Evolutionary conservation across 2,113 vertebrate species (phyloP), one percentile per base, ranked within the genome.

Genomic region (Sphaerodactylus townsendi): DNA sequence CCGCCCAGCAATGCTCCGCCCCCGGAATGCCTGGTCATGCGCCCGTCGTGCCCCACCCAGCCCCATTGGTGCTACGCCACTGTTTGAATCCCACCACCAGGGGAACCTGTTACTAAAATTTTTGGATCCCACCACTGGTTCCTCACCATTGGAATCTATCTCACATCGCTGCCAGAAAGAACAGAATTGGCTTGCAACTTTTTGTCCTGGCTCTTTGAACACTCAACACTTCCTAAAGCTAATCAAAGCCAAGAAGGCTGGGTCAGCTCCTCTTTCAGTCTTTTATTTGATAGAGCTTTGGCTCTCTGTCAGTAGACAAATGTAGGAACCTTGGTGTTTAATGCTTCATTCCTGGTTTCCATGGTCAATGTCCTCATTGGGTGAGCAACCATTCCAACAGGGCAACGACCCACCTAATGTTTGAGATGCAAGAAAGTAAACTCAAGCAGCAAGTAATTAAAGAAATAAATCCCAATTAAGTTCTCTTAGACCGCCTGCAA

Each of bases 381-480:
- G 56, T 33, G 46, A 69, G 21, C 8, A 50, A 25, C 25, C 59
- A n/a, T 14, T 39, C 44, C 19, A 85, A 33, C 35, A 50, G 59
- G 30, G 72, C 59, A 85, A 85, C 14, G 28, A 75, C 76, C 73
- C 78, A 79, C 64, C 62, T 48, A 71, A 78, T 73, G 74, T 10
- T 7, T 65, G 35, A 30, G 39, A 78, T 37, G 39, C 30, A 78
- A 64, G 19, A 8, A 64, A 53, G 25, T 5, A 69, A 2, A 75
- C 2, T 59, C 23, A 85, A 48, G 23, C 0, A 77, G 69, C 69
- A 70, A 48, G 10, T 50, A 56, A 88, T 65, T 75, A n/a, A 86
- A 50, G 75, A 6, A 83, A 35, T 46, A 78, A 87, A 87, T 7
- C 28, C 13, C 33, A 89, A 82, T 85, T 65, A 85, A 87, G 74